Evolutionary conservation across 2,888 invertebrate species (phyloP).

Genomic region (Ellobium chinense): DNA sequence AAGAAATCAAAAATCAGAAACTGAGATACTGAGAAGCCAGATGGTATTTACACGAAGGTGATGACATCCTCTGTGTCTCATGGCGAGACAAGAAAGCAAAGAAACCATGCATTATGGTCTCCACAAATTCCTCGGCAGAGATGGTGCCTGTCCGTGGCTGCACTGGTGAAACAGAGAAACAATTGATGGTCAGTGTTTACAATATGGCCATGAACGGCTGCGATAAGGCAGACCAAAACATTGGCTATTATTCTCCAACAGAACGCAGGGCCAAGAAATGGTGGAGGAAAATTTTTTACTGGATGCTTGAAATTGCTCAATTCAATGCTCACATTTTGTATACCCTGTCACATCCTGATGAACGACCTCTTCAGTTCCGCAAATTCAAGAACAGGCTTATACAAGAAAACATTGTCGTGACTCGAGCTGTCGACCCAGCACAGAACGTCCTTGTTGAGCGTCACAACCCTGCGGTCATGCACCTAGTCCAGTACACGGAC

Average conservation of each 20-base stretch:
- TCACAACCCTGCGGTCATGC: background rate
- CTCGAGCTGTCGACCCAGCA: background rate
- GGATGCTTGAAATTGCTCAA: background rate
- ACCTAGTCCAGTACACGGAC: background rate
- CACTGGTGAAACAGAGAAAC: background rate
- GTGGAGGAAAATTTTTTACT: constrained; percentile 7
- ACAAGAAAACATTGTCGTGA: background rate
- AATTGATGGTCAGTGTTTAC: background rate
- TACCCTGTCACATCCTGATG: background rate
- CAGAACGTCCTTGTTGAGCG: background rate
- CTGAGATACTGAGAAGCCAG: background rate
- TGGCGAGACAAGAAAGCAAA: constrained; percentile 16
- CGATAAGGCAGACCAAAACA: background rate
- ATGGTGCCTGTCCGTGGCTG: background rate
- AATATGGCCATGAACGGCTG: background rate
- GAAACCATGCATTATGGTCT: constrained; percentile 16
- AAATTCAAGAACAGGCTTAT: constrained; percentile 4
- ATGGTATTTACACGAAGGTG: background rate
- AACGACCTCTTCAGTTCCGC: background rate
- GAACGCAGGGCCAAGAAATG: background rate
- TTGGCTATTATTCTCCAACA: background rate
- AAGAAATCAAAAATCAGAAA: background rate
- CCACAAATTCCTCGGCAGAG: background rate
- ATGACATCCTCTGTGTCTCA: background rate
- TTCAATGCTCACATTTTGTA: background rate